These are phyloP conservation scores for Scaptomyza hsui DNA, from an alignment of 1,140 invertebrate genomes.

Conservation along the genomic window DNA sequence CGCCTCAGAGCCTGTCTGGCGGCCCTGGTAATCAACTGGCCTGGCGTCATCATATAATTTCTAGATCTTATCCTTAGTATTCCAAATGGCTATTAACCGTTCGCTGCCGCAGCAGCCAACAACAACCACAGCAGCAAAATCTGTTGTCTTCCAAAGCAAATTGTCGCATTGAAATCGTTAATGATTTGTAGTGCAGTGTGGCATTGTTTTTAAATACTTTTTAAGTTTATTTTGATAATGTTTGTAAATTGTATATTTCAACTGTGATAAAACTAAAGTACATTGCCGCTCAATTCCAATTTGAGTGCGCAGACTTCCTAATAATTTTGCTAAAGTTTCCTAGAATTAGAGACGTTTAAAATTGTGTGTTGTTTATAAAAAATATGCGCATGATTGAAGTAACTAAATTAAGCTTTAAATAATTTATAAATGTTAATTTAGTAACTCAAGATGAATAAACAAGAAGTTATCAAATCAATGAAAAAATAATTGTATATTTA, in stretches of 20 bases:
- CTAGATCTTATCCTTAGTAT: constrained; percentile 66
- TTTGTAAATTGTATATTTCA: constrained; percentile 62
- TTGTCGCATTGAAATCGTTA: constrained; percentile 27
- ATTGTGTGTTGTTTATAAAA: constrained; percentile 13
- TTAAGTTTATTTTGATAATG: constrained; percentile 42
- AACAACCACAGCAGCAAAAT: constrained; percentile 65
- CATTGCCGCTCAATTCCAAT: constrained; percentile 41
- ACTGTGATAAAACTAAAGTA: constrained; percentile 72
- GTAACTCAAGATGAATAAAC: constrained; percentile 51
- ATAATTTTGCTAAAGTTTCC: constrained; percentile 50
- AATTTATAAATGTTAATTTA: constrained; percentile 76
- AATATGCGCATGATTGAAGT: constrained; percentile 34
- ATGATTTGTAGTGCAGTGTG: constrained; percentile 37
- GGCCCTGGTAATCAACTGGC: constrained; percentile 69
- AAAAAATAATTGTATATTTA: constrained; percentile 5
- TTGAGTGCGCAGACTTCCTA: constrained; percentile 55
- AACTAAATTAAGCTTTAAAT: constrained; percentile 72
- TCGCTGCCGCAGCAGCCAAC: constrained; percentile 36
- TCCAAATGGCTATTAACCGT: constrained; percentile 68
- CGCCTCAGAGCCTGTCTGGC: constrained; percentile 74
- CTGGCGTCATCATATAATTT: constrained; percentile 36
- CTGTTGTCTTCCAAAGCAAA: constrained; percentile 79
- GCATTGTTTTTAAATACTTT: constrained; percentile 63
- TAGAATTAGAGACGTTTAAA: constrained; percentile 16
- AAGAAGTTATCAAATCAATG: constrained; percentile 35